A percentile compares a stretch with the other conserved stretches of the same genome.
phyloP scores from a whole-genome alignment of 2,888 invertebrate genomes.

The Tyria jacobaeae region DNA sequence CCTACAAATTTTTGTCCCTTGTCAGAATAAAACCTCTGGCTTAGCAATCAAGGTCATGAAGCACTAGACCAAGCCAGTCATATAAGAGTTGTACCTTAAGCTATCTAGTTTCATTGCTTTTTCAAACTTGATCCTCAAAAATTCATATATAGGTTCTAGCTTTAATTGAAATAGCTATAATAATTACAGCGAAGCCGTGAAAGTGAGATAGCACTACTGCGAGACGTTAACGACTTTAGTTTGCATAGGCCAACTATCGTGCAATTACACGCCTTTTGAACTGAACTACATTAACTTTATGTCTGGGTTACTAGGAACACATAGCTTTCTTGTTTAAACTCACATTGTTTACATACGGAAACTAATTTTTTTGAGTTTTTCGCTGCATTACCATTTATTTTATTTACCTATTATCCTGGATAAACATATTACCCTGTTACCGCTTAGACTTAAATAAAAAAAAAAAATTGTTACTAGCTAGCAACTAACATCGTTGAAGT shows the following conservation, averaged over 20 bases:
- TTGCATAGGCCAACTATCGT: slow-evolving; percentile 54
- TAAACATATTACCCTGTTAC: too few species aligned
- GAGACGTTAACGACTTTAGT: slow-evolving; percentile 52
- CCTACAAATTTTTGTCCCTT: too few species aligned
- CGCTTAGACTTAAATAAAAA: too few species aligned
- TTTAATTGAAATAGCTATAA: not conserved
- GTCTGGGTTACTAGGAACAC: not conserved
- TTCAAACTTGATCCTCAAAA: not conserved
- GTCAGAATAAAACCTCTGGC: too few species aligned
- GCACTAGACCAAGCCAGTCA: too few species aligned
- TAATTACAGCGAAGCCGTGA: slow-evolving; percentile 7
- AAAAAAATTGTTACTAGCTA: too few species aligned
- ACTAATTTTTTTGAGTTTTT: too few species aligned
- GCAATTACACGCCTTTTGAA: slow-evolving; percentile 53
- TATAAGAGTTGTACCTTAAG: not conserved
- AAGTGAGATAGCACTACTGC: not conserved
- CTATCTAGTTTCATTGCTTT: not conserved
- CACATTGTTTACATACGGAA: too few species aligned
- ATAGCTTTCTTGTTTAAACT: not conserved
- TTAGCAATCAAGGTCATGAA: too few species aligned
- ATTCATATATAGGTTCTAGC: not conserved
- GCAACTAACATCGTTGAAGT: too few species aligned
- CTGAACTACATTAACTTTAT: slow-evolving; percentile 37
- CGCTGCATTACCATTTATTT: too few species aligned
- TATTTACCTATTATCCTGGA: too few species aligned